Evolutionary conservation across 2,888 invertebrate genomes (phyloP).

Genomic region (Himalopsyche kuldschensis): DNA sequence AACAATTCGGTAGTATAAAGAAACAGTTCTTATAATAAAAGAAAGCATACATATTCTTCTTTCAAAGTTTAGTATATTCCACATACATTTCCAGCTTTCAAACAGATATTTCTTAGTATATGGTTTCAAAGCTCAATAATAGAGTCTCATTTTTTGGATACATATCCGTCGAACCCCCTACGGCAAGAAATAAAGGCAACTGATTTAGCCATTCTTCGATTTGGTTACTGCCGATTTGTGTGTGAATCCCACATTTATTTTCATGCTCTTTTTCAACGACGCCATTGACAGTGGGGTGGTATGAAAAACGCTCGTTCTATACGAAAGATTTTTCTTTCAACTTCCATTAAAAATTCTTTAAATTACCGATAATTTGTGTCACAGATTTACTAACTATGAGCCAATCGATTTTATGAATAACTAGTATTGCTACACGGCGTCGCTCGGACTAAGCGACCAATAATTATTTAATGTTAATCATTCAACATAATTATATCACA

Average conservation of each 20-base stretch:
- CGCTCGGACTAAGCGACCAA: too few relatives aligned
- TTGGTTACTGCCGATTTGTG: slow-evolving; percentile 29
- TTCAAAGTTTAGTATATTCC: too few relatives aligned
- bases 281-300: not conserved
- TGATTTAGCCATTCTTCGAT: slow-evolving; percentile 28
- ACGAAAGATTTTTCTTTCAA: not conserved
- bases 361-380: too few relatives aligned
- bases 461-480: too few relatives aligned
- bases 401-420: too few relatives aligned
- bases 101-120: not conserved
- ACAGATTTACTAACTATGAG: too few relatives aligned
- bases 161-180: not conserved
- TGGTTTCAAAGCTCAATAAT: not conserved
- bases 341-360: not conserved
- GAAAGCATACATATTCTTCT: too few relatives aligned
- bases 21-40: too few relatives aligned
- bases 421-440: too few relatives aligned
- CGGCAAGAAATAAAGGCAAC: slow-evolving; percentile 8
- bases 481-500: too few relatives aligned
- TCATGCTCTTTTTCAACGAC: slow-evolving; percentile 5
- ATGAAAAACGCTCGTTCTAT: not conserved
- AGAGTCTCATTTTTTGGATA: not conserved
- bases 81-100: too few relatives aligned
- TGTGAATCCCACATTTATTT: slow-evolving; percentile 28
- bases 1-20: too few relatives aligned